These are phyloP conservation scores for Zoanthus gigantus DNA, from an alignment of 92 coral and sea anemone genomes.

Conservation along the genomic window DNA sequence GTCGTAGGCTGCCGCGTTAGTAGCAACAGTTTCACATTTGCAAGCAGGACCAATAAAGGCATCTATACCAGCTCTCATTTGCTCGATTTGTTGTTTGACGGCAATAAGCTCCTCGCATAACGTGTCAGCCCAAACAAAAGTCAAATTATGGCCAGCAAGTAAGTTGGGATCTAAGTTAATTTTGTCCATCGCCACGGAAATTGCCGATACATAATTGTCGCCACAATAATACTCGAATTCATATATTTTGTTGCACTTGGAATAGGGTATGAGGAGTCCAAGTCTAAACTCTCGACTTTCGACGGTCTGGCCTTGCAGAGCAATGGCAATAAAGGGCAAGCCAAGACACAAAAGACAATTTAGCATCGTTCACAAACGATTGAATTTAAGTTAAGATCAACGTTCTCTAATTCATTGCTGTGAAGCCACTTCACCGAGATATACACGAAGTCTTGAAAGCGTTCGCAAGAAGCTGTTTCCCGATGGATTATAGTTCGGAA, in stretches of 20 bases:
- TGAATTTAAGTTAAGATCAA: neutral
- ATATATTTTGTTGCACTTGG: slow-evolving; percentile 45
- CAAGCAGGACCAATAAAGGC: slow-evolving; percentile 90
- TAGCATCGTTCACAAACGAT: slow-evolving; percentile 19
- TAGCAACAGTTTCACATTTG: slow-evolving; percentile 81
- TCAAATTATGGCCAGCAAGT: slow-evolving; percentile 81
- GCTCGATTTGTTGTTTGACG: slow-evolving; percentile 69
- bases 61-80: slow-evolving; percentile 71
- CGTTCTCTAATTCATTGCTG: neutral
- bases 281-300: slow-evolving; percentile 75
- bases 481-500: slow-evolving; percentile 35
- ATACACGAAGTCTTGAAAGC: slow-evolving; percentile 20
- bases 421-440: slow-evolving; percentile 14
- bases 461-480: neutral
- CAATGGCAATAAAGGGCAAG: neutral
- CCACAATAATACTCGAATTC: slow-evolving; percentile 64
- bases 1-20: slow-evolving; percentile 88
- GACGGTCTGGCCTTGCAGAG: slow-evolving; percentile 36
- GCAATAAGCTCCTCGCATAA: slow-evolving; percentile 73
- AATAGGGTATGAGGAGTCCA: slow-evolving; percentile 81
- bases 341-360: slow-evolving; percentile 19
- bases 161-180: slow-evolving; percentile 78
- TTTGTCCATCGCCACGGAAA: slow-evolving; percentile 88
- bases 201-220: slow-evolving; percentile 80
- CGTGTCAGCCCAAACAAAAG: slow-evolving; percentile 90